These are phyloP conservation scores for Acanthosepion esculentum DNA, from an alignment of 2,888 invertebrate genomes.

Conservation along the genomic window DNA sequence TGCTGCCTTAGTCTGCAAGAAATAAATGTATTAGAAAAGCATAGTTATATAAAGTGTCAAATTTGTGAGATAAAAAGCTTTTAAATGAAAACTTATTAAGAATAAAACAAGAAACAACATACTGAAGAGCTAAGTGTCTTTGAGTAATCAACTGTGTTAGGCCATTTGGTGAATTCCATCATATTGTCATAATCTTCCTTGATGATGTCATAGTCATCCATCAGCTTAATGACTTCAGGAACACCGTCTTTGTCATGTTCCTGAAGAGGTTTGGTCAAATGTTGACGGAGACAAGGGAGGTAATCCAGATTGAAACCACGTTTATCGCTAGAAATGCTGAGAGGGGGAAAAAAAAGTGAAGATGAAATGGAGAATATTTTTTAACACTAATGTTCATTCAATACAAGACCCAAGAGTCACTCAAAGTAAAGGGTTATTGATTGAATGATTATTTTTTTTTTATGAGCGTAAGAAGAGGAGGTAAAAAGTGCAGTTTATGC, in stretches of 20 bases:
- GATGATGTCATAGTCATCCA: constrained; percentile 89
- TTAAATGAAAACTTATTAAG: background rate
- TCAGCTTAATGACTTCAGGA: constrained; percentile 81
- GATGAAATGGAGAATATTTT: too few relatives aligned
- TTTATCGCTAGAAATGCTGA: constrained; percentile 86
- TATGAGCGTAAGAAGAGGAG: too few relatives aligned
- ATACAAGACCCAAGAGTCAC: too few relatives aligned
- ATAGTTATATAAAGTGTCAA: background rate
- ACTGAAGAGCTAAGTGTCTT: constrained; percentile 79
- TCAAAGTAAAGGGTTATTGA: too few relatives aligned
- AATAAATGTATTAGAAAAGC: background rate
- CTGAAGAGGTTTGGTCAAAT: constrained; percentile 86
- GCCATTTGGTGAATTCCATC: constrained; percentile 89
- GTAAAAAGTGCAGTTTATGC: too few relatives aligned
- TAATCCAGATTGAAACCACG: constrained; percentile 91
- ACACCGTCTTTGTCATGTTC: constrained; percentile 84
- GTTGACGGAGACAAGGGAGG: constrained; percentile 84
- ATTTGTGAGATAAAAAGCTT: background rate
- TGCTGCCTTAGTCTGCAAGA: constrained; percentile 87
- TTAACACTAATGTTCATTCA: too few relatives aligned
- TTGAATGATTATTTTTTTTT: too few relatives aligned
- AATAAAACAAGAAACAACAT: constrained; percentile 39
- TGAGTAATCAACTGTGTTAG: constrained; percentile 82
- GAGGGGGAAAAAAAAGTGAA: constrained; percentile 60
- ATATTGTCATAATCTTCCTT: constrained; percentile 94